Base-by-base conservation (phyloP, 2,888 invertebrate species). In the Palloptera scutellata region DNA sequence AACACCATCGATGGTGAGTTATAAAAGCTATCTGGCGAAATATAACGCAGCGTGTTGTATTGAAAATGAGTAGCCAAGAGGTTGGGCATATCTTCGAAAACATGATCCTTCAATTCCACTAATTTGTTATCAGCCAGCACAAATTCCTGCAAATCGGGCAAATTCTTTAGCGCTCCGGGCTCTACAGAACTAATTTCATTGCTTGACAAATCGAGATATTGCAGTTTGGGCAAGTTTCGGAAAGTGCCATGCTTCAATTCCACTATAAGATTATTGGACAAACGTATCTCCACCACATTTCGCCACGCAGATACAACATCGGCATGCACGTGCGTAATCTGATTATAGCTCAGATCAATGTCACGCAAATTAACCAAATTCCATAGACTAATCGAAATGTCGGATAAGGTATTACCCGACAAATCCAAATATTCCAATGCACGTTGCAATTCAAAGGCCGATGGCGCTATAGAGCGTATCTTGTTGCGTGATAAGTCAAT, bases 261-360 rank as follows among this genome's bases (percentile, higher is more conserved):
- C 20, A 88, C 86, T 52, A 95, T 88, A 75, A 90, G 90, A 83
- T 95, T 95, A 74, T 91, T 88, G 4, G 92, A 91, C 71, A 95
- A 85, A 73, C 90, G 90, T 48, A 95, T 87, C 78, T 91, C 91
- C 55, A 88, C 87, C 17, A 95, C 86, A 54, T 90, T 88, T 48
- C 89, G 88, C 78, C 94, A 86, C 72, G 89, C 90, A 70, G 89
- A 89, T 61, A 96, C 86, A 0, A 90, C 88, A 74, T 91, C 90
- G 0, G 91, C 88, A 64, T 91, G 89, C 66, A 94, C 87, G 67
- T 87, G 86, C 75, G 90, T 89, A 51, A 95, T 88, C 71, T 91
- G 88, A 84, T 95, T 95, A 80, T 89, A 89, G 78, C 93, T 93
- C 67, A 94, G 86, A 81, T 95, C 94, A 58, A 95, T 86, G 66